Conservation (phyloP, 2,113 vertebrate genomes). For the Grammomys dolichurus region DNA sequence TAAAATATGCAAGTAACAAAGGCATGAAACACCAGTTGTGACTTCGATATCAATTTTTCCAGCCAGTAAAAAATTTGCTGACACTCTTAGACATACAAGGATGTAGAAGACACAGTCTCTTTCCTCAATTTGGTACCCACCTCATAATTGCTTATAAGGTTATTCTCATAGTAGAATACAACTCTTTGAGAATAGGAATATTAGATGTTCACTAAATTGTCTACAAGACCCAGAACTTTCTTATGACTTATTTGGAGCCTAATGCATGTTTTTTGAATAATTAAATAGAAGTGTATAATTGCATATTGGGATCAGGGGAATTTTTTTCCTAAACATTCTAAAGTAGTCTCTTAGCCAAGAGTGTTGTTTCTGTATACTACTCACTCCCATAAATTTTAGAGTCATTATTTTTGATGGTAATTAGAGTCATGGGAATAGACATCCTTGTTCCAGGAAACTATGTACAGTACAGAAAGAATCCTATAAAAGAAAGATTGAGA, state of each 20-base stretch:
- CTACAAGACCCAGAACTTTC: background rate
- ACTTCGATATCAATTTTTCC: background rate
- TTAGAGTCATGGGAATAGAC: background rate
- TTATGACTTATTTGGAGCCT: background rate
- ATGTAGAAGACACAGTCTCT: background rate
- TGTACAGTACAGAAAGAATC: background rate
- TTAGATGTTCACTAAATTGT: background rate
- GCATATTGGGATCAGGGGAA: background rate
- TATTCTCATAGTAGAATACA: background rate
- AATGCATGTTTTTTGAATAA: background rate
- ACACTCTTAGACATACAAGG: background rate
- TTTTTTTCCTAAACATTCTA: background rate
- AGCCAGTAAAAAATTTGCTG: background rate
- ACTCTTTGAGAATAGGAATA: background rate
- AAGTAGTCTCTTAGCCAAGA: background rate
- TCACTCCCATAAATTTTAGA: background rate
- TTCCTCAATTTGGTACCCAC: background rate
- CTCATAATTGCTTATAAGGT: background rate
- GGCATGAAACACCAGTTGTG: background rate
- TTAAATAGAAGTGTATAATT: background rate
- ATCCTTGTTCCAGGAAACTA: background rate
- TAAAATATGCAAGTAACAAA: conserved; percentile 4
- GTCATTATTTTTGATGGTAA: background rate
- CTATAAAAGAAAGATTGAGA: background rate
- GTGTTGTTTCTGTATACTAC: background rate